Evolutionary conservation across 2,797 vertebrate genomes (phyloP), one percentile per base, ranked within the genome.

Genomic region (Potorous gilbertii): DNA sequence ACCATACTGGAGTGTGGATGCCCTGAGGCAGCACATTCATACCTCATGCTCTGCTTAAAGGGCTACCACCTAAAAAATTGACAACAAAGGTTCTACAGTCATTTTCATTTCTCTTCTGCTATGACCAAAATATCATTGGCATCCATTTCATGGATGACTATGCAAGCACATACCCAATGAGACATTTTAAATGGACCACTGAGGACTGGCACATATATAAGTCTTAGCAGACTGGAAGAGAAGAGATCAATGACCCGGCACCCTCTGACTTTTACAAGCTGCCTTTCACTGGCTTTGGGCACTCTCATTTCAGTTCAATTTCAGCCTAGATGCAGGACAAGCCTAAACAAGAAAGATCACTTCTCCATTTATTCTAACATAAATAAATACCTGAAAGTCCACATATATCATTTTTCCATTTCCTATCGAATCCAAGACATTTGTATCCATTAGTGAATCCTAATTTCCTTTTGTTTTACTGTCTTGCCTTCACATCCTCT

Each of bases 1-100:
- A 94, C n/a, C 94, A 94, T 62, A 52, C 10, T 54, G 46, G 59
- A 94, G 94, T 92, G 94, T 97, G 96, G 95, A 96, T 96, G 56
- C 56, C 0, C 29, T 97, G 97, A 96, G 93, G 96, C 94, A 94
- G 62, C 31, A n/a, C 28, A 89, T 62, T 14, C 54, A 28, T 31
- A 66, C n/a, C 29, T 74, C 93, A 95, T 95, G 16, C 81, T 95
- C 89, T 52, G 46, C 12, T 81, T 97, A 96, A 95, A 95, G 91
- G 29, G 11, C 24, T 81, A 1, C n/a, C 24, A 46, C n/a, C 18
- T 40, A 46, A 81, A 81, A 40, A 81, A 8, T 18, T 46, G n/a
- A 40, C 46, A 81, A 24, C 6, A 81, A 18, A 40, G 3, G 18
- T 10, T 81, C n/a, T 81, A 24, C 6, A 81, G n/a, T 5, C 40